Evolutionary conservation across 2,113 vertebrate species (phyloP).

Genomic region (Callocephalon fimbriatum): DNA sequence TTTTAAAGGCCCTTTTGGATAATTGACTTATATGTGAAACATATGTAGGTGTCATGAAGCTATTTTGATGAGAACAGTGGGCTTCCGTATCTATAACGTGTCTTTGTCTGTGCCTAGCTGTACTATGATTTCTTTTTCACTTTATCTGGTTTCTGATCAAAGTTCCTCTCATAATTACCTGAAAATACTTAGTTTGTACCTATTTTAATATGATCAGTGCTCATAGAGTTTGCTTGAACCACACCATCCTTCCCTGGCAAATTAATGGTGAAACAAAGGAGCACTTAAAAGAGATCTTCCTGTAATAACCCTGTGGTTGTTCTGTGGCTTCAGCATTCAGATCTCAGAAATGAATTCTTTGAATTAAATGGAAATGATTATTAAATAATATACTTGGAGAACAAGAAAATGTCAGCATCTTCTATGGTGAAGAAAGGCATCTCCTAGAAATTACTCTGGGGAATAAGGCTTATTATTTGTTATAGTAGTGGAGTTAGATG

Average conservation of each 20-base stretch:
- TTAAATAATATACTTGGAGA: not conserved
- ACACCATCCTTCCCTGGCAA: not conserved
- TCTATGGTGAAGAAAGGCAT: not conserved
- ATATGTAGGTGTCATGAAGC: not conserved
- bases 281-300: not conserved
- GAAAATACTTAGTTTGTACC: not conserved
- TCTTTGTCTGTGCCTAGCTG: not conserved
- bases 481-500: not conserved
- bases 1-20: not conserved
- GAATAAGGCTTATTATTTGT: not conserved
- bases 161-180: not conserved
- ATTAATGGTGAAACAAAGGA: not conserved
- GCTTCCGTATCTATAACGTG: not conserved
- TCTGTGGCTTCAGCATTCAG: conserved; percentile 3
- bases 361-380: not conserved
- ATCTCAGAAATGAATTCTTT: not conserved
- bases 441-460: not conserved
- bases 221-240: not conserved
- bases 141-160: not conserved
- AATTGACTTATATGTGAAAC: not conserved
- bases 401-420: not conserved
- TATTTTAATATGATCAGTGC: not conserved
- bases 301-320: not conserved
- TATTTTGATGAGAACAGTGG: not conserved
- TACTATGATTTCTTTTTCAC: not conserved